phyloP scores from a whole-genome alignment of 2,797 vertebrate genomes.

The Sarcophilus harrisii region DNA sequence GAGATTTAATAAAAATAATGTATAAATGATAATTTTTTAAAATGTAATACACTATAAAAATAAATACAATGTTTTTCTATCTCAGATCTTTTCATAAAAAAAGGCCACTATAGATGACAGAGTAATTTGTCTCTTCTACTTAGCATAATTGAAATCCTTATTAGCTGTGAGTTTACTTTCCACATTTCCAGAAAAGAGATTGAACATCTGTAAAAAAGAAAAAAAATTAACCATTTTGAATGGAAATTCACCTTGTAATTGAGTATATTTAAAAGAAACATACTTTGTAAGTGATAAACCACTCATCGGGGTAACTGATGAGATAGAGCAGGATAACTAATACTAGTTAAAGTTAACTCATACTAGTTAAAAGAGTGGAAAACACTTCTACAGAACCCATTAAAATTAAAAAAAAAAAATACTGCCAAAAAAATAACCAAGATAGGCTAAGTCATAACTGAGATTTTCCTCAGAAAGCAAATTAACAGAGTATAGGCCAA shows the following conservation, averaged over 20 bases:
- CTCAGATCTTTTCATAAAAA: constrained; percentile 16
- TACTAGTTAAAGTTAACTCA: neutral
- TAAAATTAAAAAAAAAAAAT: neutral
- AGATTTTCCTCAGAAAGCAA: neutral
- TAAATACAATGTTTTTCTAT: constrained; percentile 2
- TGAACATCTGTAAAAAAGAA: neutral
- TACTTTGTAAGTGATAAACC: neutral
- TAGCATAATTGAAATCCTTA: neutral
- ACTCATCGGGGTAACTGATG: neutral
- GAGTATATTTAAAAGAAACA: neutral
- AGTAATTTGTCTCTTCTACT: neutral
- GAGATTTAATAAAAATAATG: constrained; percentile 17
- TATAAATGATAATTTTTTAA: constrained; percentile 7
- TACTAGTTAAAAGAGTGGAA: neutral
- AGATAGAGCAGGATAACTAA: neutral
- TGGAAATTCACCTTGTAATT: neutral
- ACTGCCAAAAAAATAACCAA: neutral
- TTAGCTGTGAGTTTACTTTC: neutral
- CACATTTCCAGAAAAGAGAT: constrained; percentile 5
- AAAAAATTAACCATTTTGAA: constrained; percentile 17
- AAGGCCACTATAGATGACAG: neutral
- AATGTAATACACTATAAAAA: constrained; percentile 1
- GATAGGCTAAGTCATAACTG: neutral
- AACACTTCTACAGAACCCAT: neutral
- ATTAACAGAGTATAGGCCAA: neutral